Conservation (phyloP, 2,113 vertebrate genomes). For the Pachyramphus minor region DNA sequence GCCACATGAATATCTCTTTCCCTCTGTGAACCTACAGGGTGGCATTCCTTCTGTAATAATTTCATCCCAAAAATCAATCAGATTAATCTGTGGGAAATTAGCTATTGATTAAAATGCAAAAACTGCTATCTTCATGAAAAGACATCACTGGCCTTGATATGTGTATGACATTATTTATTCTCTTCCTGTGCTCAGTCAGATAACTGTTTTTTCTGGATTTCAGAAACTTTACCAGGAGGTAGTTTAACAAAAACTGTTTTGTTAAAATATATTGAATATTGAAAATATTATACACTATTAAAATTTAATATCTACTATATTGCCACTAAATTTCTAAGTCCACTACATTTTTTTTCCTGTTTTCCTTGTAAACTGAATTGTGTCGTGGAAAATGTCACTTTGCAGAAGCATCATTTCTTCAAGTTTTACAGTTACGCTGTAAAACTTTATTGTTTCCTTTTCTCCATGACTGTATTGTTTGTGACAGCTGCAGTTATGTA, state of each 20-base stretch:
- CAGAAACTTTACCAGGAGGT: neutral
- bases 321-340: neutral
- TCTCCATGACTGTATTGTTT: neutral
- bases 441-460: neutral
- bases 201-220: neutral
- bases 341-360: neutral
- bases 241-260: neutral
- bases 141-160: neutral
- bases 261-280: neutral
- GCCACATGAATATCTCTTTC: neutral
- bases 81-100: slow-evolving; percentile 24
- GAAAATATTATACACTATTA: neutral
- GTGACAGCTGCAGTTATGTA: neutral
- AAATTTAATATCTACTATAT: neutral
- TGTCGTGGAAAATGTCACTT: neutral
- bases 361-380: neutral
- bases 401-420: neutral
- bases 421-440: neutral
- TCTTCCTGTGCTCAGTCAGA: neutral
- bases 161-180: neutral
- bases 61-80: neutral
- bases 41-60: neutral
- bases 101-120: slow-evolving; percentile 20
- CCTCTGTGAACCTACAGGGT: neutral
- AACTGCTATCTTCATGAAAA: neutral